These are phyloP conservation scores for Cephalophus harveyi DNA, from an alignment of 2,113 vertebrate species.

Conservation along the genomic window DNA sequence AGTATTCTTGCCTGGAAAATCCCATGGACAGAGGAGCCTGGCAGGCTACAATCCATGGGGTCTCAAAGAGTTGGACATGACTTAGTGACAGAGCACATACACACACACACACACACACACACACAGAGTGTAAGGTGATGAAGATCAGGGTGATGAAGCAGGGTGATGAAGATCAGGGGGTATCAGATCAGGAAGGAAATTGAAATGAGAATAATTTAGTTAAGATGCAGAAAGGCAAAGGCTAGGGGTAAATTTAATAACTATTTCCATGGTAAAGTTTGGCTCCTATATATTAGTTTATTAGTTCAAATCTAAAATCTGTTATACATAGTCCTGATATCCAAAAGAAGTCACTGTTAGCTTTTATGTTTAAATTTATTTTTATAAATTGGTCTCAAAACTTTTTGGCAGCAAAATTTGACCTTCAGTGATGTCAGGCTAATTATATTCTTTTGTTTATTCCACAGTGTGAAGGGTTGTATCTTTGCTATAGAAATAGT, in stretches of 20 bases:
- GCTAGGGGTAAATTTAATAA: neutral
- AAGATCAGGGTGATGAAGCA: too few species aligned
- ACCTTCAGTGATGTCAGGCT: neutral
- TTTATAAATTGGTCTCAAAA: neutral
- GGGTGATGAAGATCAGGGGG: too few species aligned
- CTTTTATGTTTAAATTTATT: neutral
- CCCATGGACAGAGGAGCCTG: neutral
- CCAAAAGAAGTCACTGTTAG: neutral
- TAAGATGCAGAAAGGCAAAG: neutral
- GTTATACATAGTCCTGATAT: neutral
- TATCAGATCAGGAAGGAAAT: neutral
- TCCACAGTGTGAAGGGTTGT: neutral
- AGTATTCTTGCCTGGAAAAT: neutral
- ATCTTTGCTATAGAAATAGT: neutral
- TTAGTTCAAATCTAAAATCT: neutral
- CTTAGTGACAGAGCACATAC: neutral
- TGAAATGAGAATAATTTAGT: neutral
- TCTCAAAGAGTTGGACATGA: neutral
- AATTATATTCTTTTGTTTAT: neutral
- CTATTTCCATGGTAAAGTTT: neutral
- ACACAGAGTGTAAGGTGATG: neutral
- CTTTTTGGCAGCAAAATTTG: constrained; percentile 10
- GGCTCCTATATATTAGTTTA: neutral
- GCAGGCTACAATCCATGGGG: neutral
- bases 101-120: neutral